Evolutionary conservation across 2,797 vertebrate genomes (phyloP), one percentile per base, ranked within the genome.

Genomic region (Australoheros facetus): DNA sequence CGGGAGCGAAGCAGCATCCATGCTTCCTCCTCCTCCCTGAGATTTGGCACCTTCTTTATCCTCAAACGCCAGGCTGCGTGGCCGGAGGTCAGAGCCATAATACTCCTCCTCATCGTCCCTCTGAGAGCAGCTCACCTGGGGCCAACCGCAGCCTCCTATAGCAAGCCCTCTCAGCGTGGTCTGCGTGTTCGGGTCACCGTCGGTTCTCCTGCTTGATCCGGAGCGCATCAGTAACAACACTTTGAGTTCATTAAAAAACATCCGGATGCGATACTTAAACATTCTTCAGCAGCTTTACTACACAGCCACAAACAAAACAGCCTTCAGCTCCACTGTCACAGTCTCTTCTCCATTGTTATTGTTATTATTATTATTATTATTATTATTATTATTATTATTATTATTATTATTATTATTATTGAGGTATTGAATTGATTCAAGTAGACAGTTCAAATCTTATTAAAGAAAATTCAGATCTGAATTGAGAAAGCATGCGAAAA

Each of bases 161-260:
- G 94, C 82, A 12, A 93, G 88, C 54, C 94, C 94, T 23, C 94
- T 87, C 93, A 94, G 95, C 87, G 93, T 77, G 69, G 87, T 83
- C 69, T 77, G 87, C 1, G 92, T 62, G 81, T 93, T 94, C 83
- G 92, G 90, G 92, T 94, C 94, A 85, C 91, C 91, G 80, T 94
- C 95, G 39, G 90, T 88, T 91, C 94, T 93, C 88, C 94, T 94
- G 91, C 95, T 95, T 80, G 91, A 92, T 90, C 92, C 94, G 51
- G 96, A 95, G 89, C 95, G 96, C 95, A 96, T 96, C 93, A 97
- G 93, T 89, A 97, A 94, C 94, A 97, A 93, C 92, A 97, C 95
- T 95, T 96, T 97, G 87, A 97, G 95, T 95, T 97, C 96, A 94
- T 96, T 97, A 91, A 97, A 96, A 94, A 97, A 96, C 95, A 96